These are phyloP conservation scores for Siniperca knerii DNA, from an alignment of 2,113 vertebrate species.

Conservation along the genomic window DNA sequence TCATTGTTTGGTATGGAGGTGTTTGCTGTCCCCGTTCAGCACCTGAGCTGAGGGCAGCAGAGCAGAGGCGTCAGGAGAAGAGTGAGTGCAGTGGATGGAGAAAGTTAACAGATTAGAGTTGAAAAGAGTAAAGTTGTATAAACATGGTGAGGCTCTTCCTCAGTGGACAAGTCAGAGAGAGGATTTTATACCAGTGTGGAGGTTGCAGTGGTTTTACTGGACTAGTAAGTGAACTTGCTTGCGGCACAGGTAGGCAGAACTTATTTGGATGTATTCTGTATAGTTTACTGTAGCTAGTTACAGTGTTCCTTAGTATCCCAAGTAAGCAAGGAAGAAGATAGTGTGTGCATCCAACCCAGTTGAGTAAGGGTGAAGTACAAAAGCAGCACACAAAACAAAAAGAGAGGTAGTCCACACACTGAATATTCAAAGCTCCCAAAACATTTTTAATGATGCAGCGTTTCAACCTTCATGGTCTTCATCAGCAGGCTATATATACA, in stretches of 20 bases:
- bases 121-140: conserved; percentile 20
- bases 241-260: not conserved
- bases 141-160: conserved; percentile 25
- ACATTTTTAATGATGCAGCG: not conserved
- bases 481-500: not conserved
- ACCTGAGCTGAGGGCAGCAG: conserved; percentile 33
- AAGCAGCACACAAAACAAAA: not conserved
- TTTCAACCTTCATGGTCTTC: not conserved
- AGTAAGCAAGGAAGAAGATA: not conserved
- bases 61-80: conserved; percentile 20
- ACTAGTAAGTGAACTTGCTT: conserved; percentile 2
- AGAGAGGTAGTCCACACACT: not conserved
- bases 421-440: not conserved
- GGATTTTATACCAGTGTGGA: conserved; percentile 13
- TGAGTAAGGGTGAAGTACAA: not conserved
- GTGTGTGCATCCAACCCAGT: not conserved
- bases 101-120: conserved; percentile 3
- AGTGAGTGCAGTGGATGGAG: not conserved
- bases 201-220: conserved; percentile 5
- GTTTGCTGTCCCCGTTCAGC: conserved; percentile 33
- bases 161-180: conserved; percentile 5
- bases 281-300: not conserved
- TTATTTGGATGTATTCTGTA: not conserved
- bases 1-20: conserved; percentile 29
- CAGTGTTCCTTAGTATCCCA: not conserved